Conservation (phyloP, 2,797 vertebrate species). For the Furcifer pardalis region DNA sequence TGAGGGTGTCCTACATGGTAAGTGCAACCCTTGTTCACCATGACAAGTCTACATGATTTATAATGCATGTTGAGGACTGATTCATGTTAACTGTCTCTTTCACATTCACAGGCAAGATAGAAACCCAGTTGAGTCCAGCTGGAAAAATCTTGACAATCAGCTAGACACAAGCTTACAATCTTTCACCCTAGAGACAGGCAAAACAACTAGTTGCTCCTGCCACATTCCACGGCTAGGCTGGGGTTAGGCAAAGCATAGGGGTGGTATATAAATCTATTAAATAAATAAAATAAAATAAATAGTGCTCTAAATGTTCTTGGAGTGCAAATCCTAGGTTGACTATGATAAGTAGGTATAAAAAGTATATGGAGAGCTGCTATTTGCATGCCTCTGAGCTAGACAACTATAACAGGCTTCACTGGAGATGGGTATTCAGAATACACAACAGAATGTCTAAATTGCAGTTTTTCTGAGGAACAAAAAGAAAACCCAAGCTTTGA, state of each 20-base stretch:
- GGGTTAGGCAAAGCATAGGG: no score
- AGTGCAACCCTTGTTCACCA: background rate
- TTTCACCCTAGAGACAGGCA: background rate
- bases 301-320: no score
- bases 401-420: no score
- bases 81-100: background rate
- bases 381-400: no score
- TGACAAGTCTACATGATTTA: background rate
- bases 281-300: no score
- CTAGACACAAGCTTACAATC: background rate
- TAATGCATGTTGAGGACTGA: background rate
- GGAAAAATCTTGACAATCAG: background rate
- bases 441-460: no score
- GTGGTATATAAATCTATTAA: background rate
- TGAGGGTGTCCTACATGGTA: background rate
- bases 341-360: no score
- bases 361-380: no score
- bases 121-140: background rate
- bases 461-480: no score
- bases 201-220: background rate
- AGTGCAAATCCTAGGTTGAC: no score
- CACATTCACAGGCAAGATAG: background rate
- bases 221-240: background rate
- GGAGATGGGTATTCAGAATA: no score
- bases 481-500: no score